A percentile compares a stretch with the other conserved stretches of the same genome.
phyloP scores from a whole-genome alignment of 2,113 vertebrate genomes.

The Chionis minor region DNA sequence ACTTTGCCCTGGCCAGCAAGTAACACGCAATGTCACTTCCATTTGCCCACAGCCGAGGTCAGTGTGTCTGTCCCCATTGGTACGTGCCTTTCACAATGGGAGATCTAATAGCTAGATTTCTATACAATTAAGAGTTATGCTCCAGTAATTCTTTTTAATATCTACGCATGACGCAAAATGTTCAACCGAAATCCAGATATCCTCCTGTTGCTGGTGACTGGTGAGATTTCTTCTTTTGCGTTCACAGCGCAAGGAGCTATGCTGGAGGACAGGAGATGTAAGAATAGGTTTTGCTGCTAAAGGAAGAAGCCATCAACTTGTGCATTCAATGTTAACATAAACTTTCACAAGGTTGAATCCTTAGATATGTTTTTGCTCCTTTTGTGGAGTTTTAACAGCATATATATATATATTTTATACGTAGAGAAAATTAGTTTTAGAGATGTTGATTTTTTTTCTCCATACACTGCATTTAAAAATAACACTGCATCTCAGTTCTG shows the following conservation, averaged over 20 bases:
- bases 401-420: background rate
- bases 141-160: slow-evolving; percentile 16
- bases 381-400: slow-evolving; percentile 63
- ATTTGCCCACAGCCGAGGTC: background rate
- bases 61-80: slow-evolving; percentile 15
- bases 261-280: background rate
- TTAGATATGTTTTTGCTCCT: slow-evolving; percentile 53
- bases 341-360: slow-evolving; percentile 37
- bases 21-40: fast-evolving
- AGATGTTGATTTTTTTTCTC: background rate
- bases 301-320: slow-evolving; percentile 70
- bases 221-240: background rate
- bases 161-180: background rate
- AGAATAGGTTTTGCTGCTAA: slow-evolving; percentile 56
- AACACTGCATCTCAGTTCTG: background rate
- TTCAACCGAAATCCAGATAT: background rate
- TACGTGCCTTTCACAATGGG: slow-evolving; percentile 18
- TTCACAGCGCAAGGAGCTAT: background rate
- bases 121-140: background rate
- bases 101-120: background rate
- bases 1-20: background rate
- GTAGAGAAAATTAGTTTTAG: background rate
- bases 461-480: background rate
- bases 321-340: background rate
- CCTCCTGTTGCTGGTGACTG: background rate